phyloP scores from a whole-genome alignment of 2,113 vertebrate genomes.

The Sapayoa aenigma region DNA sequence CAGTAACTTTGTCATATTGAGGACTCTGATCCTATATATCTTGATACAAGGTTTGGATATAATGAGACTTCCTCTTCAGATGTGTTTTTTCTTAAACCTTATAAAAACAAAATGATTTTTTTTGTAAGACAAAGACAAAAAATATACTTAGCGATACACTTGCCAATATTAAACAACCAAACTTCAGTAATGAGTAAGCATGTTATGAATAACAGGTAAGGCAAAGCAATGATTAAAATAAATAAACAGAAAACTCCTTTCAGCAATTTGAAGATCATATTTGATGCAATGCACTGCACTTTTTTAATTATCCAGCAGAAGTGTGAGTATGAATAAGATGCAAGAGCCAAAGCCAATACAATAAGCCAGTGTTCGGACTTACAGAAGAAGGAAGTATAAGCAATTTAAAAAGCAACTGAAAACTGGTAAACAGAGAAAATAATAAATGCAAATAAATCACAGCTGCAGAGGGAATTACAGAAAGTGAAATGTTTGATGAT shows the following conservation, averaged over 20 bases:
- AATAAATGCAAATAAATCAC: conserved; percentile 59
- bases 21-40: background rate
- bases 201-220: background rate
- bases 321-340: conserved; percentile 19
- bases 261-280: background rate
- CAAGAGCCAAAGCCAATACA: conserved; percentile 38
- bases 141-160: background rate
- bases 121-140: background rate
- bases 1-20: background rate
- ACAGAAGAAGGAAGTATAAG: conserved; percentile 44
- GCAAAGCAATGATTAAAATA: conserved; percentile 21
- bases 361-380: background rate
- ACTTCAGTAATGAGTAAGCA: background rate
- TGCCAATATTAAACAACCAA: conserved; percentile 8
- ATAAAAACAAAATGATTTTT: background rate
- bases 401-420: conserved; percentile 33
- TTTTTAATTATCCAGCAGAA: background rate
- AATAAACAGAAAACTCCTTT: conserved; percentile 21
- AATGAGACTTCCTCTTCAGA: background rate
- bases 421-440: conserved; percentile 35
- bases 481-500: conserved; percentile 60
- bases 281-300: background rate
- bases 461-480: conserved; percentile 54
- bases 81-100: background rate
- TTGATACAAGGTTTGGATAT: background rate